These are phyloP conservation scores for Morelia viridis DNA, from an alignment of 2,797 vertebrate genomes.

Conservation along the genomic window DNA sequence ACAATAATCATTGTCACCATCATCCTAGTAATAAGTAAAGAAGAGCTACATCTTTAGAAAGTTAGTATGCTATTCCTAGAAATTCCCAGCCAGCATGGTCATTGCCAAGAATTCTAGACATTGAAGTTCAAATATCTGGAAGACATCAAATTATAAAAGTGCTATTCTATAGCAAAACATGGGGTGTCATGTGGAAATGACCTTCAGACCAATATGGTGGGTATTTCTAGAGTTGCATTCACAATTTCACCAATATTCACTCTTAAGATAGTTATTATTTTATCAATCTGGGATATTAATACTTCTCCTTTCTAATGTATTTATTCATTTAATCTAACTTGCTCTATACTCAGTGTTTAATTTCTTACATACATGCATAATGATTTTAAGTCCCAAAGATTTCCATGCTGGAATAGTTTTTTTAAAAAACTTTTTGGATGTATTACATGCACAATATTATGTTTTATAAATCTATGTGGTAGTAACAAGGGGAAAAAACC, in stretches of 20 bases:
- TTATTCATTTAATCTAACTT: not conserved
- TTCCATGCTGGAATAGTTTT: not conserved
- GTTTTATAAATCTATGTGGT: not conserved
- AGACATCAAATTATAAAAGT: not conserved
- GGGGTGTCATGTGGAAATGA: not conserved
- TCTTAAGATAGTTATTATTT: not conserved
- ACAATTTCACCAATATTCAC: not conserved
- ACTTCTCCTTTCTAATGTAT: not conserved
- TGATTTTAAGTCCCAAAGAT: not conserved
- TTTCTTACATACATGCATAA: not conserved
- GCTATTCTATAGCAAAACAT: not conserved
- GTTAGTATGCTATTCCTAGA: not conserved
- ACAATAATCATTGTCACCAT: not conserved
- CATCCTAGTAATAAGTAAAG: not conserved
- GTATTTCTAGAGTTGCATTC: not conserved
- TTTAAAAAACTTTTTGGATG: not conserved
- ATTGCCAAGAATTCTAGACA: not conserved
- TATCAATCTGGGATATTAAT: not conserved
- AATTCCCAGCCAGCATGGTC: not conserved
- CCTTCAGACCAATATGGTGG: not conserved
- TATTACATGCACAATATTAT: not conserved
- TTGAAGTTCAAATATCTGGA: not conserved
- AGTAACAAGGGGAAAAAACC: not conserved
- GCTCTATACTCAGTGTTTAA: not conserved
- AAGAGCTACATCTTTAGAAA: not conserved